Evolutionary conservation across 2,113 vertebrate species (phyloP), one percentile per base, ranked within the genome.

Genomic region (Salvelinus alpinus): DNA sequence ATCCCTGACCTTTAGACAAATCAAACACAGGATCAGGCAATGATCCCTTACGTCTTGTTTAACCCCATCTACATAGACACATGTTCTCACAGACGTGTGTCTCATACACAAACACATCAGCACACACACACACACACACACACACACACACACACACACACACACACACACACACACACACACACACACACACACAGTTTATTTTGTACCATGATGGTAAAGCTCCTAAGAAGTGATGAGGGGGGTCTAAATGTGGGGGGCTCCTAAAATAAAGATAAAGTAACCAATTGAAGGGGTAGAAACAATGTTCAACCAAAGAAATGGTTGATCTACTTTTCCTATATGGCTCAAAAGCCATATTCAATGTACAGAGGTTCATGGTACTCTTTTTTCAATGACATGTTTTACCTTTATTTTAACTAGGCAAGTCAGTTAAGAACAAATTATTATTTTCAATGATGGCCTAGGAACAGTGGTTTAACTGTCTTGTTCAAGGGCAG

Each of bases 1-100:
- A 91, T 81, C 69, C 65, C 81, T 87, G 84, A 67, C 79, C 75
- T 77, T 85, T 79, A 84, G 88, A 86, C 89, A 91, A 90, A 88
- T 84, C 71, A 89, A 93, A 84, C 79, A 64, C 69, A 84, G 22
- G 64, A 57, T 20, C 64, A 77, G 84, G 82, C 81, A 86, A 84
- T 85, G 83, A 89, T 88, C 84, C 80, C 71, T 71, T 82, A 60
- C 72, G 75, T 84, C 82, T 82, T 70, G 79, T 78, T 90, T 82
- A 87, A 78, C 87, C 89, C 86, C 85, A 11, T 82, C 89, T 79
- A 4, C 48, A 34, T 34, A 34, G 31, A 31, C 31, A 31, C 31
- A 34, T 34, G 31, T 34, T 57, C 24, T 27, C 81, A 84, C 29
- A 31, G 29, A 31, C 29, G 5, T 31, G 29, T 31, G 29, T 31